Evolutionary conservation across 2,797 vertebrate species (phyloP), one percentile per base, ranked within the genome.

Genomic region (Hylomyscus alleni): DNA sequence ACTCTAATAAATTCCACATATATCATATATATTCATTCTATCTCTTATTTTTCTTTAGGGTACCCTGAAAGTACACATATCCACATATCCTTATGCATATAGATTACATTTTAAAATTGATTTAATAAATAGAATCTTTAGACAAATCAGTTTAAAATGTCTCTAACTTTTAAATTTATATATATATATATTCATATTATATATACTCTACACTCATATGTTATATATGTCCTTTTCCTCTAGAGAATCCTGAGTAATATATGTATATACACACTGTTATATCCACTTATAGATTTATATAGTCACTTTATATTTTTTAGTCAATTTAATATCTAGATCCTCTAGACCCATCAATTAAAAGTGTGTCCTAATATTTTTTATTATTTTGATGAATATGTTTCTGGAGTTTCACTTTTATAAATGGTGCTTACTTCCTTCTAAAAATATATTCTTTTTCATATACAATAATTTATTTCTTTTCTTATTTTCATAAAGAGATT

Each of bases 341-440:
- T 40, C 13, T 83, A 89, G 52, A n/a, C 1, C 72, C 22, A 81
- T 89, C 80, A 80, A 69, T 90, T 81, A 97, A 81, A 40, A 90
- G 40, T 83, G 1, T 90, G 37, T 90, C 19, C 7, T 56, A 72
- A 73, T 90, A 91, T 50, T 83, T 56, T 84, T 77, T n/a, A 60
- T 82, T 95, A 86, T 78, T 93, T 95, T 93, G 75, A 67, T 93
- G 7, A 50, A 94, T 6, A 60, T 84, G 6, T n/a, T 95, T 88
- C n/a, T 50, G 19, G 31, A 54, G 17, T 76, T 94, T 93, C 15
- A 83, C 40, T 34, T n/a, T 73, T 90, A 85, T 67, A 5, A 92
- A 90, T 58, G 4, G 1, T 65, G 26, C 2, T 94, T 17, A 81
- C 4, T 88, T 96, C 13, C 26, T n/a, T 86, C 37, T 86, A 26